Percentiles rank a stretch among this genome's conserved stretches.
Conservation (phyloP, 2,797 vertebrate species). For the Trematomus bernacchii region DNA sequence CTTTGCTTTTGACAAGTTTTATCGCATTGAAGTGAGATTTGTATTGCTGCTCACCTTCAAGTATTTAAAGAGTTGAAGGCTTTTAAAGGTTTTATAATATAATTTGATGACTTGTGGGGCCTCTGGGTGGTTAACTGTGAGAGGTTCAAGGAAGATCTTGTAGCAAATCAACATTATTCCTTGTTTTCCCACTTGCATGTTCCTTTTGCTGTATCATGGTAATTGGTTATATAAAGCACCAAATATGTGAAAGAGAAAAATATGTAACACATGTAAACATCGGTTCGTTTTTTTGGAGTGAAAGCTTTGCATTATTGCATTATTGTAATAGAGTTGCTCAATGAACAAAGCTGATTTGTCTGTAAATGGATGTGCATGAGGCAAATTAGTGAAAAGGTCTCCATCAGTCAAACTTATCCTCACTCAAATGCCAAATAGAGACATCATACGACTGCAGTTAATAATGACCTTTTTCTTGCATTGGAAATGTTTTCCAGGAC, state of each 20-base stretch:
- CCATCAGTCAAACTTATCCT: constrained; percentile 1
- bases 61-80: constrained; percentile 1
- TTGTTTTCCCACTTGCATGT: neutral
- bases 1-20: neutral
- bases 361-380: neutral
- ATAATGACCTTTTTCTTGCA: constrained; percentile 11
- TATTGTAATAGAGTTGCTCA: neutral
- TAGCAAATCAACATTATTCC: neutral
- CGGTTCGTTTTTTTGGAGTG: neutral
- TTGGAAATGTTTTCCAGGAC: constrained; percentile 14
- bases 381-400: constrained; percentile 21
- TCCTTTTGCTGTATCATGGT: neutral
- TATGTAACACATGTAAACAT: neutral
- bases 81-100: neutral
- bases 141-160: neutral
- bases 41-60: neutral
- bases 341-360: neutral
- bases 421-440: constrained; percentile 14
- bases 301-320: neutral
- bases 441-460: neutral
- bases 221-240: neutral
- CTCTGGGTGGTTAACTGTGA: neutral
- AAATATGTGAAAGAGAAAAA: too few species aligned
- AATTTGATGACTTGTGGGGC: neutral
- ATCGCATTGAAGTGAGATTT: neutral